phyloP scores from a whole-genome alignment of 2,797 vertebrate species.

The Lutjanus argentimaculatus region DNA sequence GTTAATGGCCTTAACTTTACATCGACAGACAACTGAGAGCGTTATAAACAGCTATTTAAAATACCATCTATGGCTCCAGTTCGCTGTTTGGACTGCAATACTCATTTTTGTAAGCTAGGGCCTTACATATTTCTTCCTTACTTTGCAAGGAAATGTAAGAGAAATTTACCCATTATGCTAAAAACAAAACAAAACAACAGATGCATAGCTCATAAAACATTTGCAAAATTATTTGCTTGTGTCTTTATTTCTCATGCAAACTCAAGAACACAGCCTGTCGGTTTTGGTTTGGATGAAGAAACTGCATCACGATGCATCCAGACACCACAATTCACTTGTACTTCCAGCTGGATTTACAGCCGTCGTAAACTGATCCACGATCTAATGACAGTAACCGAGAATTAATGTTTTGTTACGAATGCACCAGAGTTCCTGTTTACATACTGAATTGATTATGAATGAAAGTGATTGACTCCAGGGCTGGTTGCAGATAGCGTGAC shows the following conservation, averaged over 20 bases:
- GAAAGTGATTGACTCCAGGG: conserved; percentile 28
- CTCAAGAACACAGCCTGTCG: background rate
- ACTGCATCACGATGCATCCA: background rate
- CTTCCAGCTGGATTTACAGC: conserved; percentile 19
- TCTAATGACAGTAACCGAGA: conserved; percentile 15
- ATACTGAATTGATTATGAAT: conserved; percentile 26
- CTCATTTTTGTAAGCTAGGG: no score
- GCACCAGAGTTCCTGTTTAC: conserved; percentile 37
- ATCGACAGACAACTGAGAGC: no score
- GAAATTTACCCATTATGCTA: background rate
- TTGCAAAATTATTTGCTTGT: background rate
- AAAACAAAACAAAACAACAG: background rate
- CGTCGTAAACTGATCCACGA: background rate
- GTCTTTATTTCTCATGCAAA: background rate
- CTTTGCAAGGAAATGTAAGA: background rate
- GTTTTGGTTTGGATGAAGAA: conserved; percentile 16
- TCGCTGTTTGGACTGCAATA: no score
- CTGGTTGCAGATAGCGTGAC: conserved; percentile 4
- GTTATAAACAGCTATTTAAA: no score
- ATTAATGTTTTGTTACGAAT: conserved; percentile 12
- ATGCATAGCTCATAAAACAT: background rate
- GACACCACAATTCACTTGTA: background rate
- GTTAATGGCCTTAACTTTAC: no score
- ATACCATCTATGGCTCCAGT: no score
- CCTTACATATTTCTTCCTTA: background rate